Percentiles rank a stretch among this genome's conserved stretches.
phyloP scores from a whole-genome alignment of 2,888 invertebrate genomes.

The Aphidius colemani region DNA sequence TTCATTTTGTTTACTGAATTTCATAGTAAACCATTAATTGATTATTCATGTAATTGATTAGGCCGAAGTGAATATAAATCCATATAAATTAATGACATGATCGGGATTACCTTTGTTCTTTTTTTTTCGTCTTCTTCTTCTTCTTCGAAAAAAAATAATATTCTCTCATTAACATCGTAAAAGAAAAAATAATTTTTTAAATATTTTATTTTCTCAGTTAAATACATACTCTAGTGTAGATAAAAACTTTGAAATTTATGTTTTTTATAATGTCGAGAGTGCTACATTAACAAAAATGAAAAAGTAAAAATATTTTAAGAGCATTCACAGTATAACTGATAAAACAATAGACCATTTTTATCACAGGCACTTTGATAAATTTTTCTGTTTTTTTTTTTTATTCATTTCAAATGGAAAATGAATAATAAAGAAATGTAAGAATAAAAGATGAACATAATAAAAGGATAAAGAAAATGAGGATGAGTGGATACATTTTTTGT shows the following conservation, averaged over 20 bases:
- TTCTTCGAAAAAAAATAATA: background rate
- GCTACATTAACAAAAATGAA: too few species aligned
- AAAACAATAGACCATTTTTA: constrained; percentile 11
- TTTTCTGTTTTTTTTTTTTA: background rate
- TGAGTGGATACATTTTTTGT: constrained; percentile 11
- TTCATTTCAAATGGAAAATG: too few species aligned
- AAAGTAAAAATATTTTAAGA: too few species aligned
- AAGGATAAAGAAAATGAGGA: constrained; percentile 14
- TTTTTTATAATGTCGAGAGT: too few species aligned
- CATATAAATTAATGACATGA: constrained; percentile 26
- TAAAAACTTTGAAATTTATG: too few species aligned
- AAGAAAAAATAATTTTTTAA: too few species aligned
- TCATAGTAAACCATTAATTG: constrained; percentile 24
- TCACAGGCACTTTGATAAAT: constrained; percentile 14
- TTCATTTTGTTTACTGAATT: too few species aligned
- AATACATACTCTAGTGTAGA: too few species aligned
- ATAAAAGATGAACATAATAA: constrained; percentile 13
- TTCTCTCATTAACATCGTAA: too few species aligned
- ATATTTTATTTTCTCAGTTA: too few species aligned
- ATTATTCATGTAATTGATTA: constrained; percentile 36
- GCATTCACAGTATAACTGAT: too few species aligned
- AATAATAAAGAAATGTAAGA: background rate
- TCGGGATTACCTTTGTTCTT: constrained; percentile 32
- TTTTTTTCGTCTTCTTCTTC: background rate
- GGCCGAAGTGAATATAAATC: constrained; percentile 14